phyloP scores from a whole-genome alignment of 1,140 invertebrate species.

The Cepaea nemoralis region DNA sequence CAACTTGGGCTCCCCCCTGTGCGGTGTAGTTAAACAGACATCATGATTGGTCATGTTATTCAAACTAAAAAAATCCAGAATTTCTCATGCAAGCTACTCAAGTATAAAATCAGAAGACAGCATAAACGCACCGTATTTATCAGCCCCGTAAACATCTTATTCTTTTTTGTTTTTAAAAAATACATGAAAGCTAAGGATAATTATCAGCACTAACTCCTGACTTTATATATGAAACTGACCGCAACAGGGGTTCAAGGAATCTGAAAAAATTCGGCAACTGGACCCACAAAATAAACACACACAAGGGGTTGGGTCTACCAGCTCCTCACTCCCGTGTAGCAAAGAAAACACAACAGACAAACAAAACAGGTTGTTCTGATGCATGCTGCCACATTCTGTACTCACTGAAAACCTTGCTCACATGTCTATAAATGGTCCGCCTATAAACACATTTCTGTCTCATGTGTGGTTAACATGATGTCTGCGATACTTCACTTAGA shows the following conservation, averaged over 20 bases:
- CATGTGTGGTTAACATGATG: too few relatives aligned
- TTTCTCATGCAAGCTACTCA: not conserved
- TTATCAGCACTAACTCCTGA: too few relatives aligned
- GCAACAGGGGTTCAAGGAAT: too few relatives aligned
- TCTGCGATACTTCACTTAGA: too few relatives aligned
- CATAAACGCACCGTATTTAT: too few relatives aligned
- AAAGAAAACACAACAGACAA: not conserved
- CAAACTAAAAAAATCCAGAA: not conserved
- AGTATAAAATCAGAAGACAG: not conserved
- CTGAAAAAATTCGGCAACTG: too few relatives aligned
- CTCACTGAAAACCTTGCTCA: not conserved
- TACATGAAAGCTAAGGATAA: too few relatives aligned
- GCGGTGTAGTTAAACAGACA: slow-evolving; percentile 37
- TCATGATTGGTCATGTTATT: slow-evolving; percentile 36
- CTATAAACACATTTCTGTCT: too few relatives aligned
- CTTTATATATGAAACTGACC: too few relatives aligned
- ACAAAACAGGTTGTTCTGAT: slow-evolving; percentile 6
- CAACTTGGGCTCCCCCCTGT: slow-evolving; percentile 33
- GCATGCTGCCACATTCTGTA: not conserved
- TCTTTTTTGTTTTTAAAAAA: too few relatives aligned
- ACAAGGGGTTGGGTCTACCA: slow-evolving; percentile 14
- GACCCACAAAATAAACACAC: not conserved
- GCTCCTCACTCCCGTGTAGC: not conserved
- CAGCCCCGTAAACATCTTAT: too few relatives aligned
- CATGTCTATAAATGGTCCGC: too few relatives aligned